Conservation (phyloP, 2,888 invertebrate species). For the Trilocha varians region DNA sequence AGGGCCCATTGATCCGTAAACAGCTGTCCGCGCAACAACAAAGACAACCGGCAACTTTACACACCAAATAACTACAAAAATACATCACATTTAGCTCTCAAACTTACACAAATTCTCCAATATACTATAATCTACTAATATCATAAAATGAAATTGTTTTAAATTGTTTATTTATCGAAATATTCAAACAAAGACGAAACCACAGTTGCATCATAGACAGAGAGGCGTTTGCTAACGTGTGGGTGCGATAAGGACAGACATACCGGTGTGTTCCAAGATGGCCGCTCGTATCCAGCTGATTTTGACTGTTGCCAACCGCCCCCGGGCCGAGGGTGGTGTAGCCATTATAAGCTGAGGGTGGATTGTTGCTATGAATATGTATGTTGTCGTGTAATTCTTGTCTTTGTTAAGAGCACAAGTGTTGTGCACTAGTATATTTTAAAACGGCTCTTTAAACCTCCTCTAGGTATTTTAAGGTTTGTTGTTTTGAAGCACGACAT, state of each 20-base stretch:
- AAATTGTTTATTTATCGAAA: background rate
- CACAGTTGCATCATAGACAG: background rate
- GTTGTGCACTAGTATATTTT: too few relatives aligned
- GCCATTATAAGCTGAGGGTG: background rate
- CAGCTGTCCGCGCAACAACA: constrained; percentile 15
- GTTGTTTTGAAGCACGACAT: too few relatives aligned
- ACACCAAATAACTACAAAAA: background rate
- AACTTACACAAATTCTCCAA: background rate
- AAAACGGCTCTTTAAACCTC: too few relatives aligned
- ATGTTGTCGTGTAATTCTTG: constrained; percentile 6
- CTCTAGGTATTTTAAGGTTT: too few relatives aligned
- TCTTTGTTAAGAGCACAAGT: background rate
- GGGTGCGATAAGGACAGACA: background rate
- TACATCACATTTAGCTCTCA: background rate
- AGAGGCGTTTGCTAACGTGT: background rate
- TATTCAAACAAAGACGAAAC: constrained; percentile 3
- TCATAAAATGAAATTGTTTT: background rate
- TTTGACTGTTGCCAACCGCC: constrained; percentile 18
- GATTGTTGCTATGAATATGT: background rate
- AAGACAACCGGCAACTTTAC: constrained; percentile 7
- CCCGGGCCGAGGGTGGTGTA: constrained; percentile 1
- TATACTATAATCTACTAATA: background rate
- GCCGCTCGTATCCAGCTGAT: constrained; percentile 15
- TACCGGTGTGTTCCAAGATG: background rate
- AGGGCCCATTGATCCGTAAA: constrained; percentile 15